These are phyloP conservation scores for Turdus rufiventris DNA, from an alignment of 2,113 vertebrate species.

Conservation along the genomic window DNA sequence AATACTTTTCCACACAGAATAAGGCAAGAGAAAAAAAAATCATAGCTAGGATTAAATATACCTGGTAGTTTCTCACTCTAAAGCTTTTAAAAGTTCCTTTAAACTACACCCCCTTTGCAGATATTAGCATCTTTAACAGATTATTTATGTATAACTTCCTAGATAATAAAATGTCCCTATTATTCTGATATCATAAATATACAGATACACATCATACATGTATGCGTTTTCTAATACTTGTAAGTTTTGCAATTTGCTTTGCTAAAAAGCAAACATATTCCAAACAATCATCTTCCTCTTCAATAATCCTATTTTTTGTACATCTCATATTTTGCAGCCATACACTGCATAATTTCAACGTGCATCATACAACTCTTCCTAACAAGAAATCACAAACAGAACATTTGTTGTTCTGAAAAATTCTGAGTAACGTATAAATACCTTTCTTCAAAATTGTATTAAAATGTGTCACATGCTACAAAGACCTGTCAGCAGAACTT, in stretches of 20 bases:
- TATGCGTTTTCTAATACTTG: not conserved
- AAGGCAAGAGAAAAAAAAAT: not conserved
- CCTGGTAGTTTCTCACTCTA: not conserved
- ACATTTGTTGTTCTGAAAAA: not conserved
- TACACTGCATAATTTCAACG: not conserved
- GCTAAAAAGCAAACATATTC: no score
- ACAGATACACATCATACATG: not conserved
- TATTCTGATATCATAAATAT: not conserved
- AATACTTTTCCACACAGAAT: not conserved
- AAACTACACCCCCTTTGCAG: not conserved
- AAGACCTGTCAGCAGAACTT: not conserved
- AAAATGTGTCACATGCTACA: not conserved
- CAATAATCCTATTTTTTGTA: not conserved
- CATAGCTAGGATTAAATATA: not conserved
- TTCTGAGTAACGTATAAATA: not conserved
- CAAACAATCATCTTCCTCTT: not conserved
- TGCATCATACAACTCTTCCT: not conserved
- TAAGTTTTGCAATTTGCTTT: not conserved
- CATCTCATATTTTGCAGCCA: not conserved
- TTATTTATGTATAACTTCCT: not conserved
- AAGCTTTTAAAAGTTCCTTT: not conserved
- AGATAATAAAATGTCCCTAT: not conserved
- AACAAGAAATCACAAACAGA: not conserved
- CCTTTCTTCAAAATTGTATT: not conserved
- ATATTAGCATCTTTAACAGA: not conserved